phyloP scores from a whole-genome alignment of 2,888 invertebrate genomes.

The Pristionchus japonicus region DNA sequence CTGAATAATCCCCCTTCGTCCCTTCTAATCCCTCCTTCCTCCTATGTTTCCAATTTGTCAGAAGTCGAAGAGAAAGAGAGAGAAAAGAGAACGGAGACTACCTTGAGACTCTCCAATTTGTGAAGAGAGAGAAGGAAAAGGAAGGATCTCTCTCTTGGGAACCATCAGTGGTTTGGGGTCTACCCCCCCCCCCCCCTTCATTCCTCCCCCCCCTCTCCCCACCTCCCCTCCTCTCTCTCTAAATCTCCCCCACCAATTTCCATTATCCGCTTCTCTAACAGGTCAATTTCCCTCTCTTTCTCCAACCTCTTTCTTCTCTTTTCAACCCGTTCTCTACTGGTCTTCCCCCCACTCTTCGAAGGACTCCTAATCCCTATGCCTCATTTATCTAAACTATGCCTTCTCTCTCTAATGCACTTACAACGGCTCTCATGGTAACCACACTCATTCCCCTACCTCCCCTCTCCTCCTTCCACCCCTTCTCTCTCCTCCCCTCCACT shows the following conservation, averaged over 20 bases:
- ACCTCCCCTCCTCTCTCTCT: background rate
- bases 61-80: background rate
- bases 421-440: slow-evolving; percentile 4
- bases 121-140: background rate
- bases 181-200: slow-evolving; percentile 22
- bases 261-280: slow-evolving; percentile 40
- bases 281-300: background rate
- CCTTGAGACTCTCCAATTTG: slow-evolving; percentile 31
- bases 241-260: slow-evolving; percentile 21
- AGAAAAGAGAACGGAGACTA: background rate
- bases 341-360: background rate
- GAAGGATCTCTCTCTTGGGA: slow-evolving; percentile 19
- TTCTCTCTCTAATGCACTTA: slow-evolving; percentile 34
- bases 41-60: background rate
- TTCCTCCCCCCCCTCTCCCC: slow-evolving; percentile 7
- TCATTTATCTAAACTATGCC: slow-evolving; percentile 11
- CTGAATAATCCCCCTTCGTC: background rate
- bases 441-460: background rate
- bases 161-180: slow-evolving; percentile 27
- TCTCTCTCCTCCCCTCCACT: no score
- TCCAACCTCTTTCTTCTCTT: background rate
- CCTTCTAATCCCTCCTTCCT: background rate
- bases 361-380: background rate
- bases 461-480: background rate
- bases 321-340: background rate